Base-by-base conservation (phyloP, 1,140 invertebrate genomes). In the Homarus americanus region DNA sequence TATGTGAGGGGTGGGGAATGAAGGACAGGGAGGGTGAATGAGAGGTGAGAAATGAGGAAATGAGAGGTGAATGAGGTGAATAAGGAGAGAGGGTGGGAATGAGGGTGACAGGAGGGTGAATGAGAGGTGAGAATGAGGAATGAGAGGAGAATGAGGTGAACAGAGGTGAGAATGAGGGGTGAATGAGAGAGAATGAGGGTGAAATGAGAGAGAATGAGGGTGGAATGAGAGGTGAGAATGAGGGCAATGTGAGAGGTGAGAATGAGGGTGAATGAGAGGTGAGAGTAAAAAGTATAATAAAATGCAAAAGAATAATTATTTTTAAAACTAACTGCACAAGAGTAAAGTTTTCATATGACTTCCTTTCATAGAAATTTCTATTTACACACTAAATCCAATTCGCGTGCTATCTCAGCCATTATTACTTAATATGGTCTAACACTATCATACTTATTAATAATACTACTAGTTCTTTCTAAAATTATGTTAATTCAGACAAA, bases 71-170 rank as follows among this genome's bases (percentile, higher is more conserved):
- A n/a, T n/a, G n/a, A n/a, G n/a, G n/a, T n/a, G n/a, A n/a, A n/a
- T n/a, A n/a, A n/a, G n/a, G n/a, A n/a, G 82, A 66, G 44, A 82
- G 15, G 44, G 41, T 44, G 44, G 34, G 44, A 82, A 40, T 12
- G 38, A 79, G 36, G 41, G 40, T 24, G 38, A 79, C 24, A n/a
- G 24, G n/a, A n/a, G 24, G 24, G 24, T 28, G 24, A n/a, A n/a
- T n/a, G n/a, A n/a, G n/a, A n/a, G n/a, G n/a, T n/a, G n/a, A n/a
- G n/a, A n/a, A n/a, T n/a, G n/a, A 24, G 34, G 34, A 32, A 72
- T 24, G 24, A 10, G 24, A 24, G 44, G 36, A 28, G 53, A 41
- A 58, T 12, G 28, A 20, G 32, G n/a, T n/a, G 44, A 58, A 34
- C 36, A 38, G 28, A 24, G 3, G n/a, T 66, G 10, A 36, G n/a